Conservation (phyloP, 2,113 vertebrate genomes). For the Malaclemys terrapin region DNA sequence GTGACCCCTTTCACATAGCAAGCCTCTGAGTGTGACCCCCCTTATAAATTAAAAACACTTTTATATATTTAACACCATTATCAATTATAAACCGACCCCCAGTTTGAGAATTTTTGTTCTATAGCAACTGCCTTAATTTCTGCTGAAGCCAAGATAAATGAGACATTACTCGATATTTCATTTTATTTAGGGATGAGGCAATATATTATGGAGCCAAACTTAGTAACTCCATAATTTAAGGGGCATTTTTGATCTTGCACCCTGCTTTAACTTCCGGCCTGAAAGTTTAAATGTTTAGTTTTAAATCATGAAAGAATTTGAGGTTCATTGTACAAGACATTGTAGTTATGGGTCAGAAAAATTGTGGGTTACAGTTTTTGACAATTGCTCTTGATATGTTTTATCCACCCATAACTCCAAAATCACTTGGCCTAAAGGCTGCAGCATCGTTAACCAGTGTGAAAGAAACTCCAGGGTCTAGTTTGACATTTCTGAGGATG, state of each 20-base stretch:
- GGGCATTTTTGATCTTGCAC: background rate
- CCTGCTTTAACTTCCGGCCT: background rate
- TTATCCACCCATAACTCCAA: background rate
- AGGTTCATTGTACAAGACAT: background rate
- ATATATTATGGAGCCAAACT: rapidly evolving
- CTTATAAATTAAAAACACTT: no score
- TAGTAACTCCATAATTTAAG: background rate
- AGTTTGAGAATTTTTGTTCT: background rate
- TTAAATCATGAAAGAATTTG: background rate
- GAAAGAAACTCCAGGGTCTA: background rate
- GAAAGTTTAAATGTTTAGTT: background rate
- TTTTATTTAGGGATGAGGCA: background rate
- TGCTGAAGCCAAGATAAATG: background rate
- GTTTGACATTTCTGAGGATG: background rate
- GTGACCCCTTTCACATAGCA: no score
- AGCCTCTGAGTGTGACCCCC: no score
- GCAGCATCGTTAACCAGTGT: background rate
- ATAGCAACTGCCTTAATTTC: background rate
- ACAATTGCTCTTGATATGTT: rapidly evolving
- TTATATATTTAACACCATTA: no score
- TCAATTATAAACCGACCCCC: no score
- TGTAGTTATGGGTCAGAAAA: background rate
- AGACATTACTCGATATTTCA: background rate
- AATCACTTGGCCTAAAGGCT: rapidly evolving
- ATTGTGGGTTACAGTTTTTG: background rate